phyloP scores from a whole-genome alignment of 2,888 invertebrate species.

The Sussaba pulchella region DNA sequence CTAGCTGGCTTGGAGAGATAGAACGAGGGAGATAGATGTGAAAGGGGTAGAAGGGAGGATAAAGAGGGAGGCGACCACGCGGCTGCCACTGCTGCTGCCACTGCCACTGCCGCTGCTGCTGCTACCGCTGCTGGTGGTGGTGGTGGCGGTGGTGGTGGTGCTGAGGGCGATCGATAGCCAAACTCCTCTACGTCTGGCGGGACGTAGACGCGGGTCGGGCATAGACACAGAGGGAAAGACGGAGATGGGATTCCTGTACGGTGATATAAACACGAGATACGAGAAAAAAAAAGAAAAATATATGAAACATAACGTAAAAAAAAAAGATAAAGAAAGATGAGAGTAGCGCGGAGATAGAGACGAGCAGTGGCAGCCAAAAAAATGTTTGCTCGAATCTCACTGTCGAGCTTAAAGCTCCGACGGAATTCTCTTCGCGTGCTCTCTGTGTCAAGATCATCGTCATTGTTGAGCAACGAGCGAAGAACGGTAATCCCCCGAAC shows the following conservation, averaged over 20 bases:
- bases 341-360: constrained; percentile 25
- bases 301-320: constrained; percentile 16
- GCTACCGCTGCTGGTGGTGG: constrained; percentile 68
- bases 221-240: constrained; percentile 52
- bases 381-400: constrained; percentile 32
- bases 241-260: constrained; percentile 29
- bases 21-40: constrained; percentile 69
- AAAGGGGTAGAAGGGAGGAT: constrained; percentile 73
- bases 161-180: constrained; percentile 82
- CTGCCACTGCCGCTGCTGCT: constrained; percentile 70
- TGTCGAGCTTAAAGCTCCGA: constrained; percentile 34
- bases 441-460: constrained; percentile 47
- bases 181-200: constrained; percentile 81
- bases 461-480: constrained; percentile 22
- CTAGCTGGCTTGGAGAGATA: constrained; percentile 62
- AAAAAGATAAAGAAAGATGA: constrained; percentile 18
- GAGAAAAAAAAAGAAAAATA: constrained; percentile 34
- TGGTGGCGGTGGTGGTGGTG: too few relatives aligned
- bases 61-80: constrained; percentile 77
- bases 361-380: constrained; percentile 17
- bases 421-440: constrained; percentile 25
- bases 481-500: constrained; percentile 10
- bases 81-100: constrained; percentile 71
- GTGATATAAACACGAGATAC: constrained; percentile 46
- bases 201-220: constrained; percentile 69